Evolutionary conservation across 1,140 invertebrate species (phyloP).

Genomic region (Drosophila novamexicana): DNA sequence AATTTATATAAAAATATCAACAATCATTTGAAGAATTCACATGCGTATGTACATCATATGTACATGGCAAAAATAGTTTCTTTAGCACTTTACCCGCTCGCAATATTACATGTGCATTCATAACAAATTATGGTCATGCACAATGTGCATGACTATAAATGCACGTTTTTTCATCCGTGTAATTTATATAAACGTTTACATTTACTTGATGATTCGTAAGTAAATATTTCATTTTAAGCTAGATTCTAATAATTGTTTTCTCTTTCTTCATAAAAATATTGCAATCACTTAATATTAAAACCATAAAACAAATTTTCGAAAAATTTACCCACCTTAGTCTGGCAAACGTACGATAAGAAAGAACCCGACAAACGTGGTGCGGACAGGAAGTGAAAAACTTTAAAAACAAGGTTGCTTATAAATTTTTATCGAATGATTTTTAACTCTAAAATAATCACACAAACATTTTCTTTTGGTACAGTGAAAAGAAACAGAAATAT

Average conservation of each 20-base stretch:
- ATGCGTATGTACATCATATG: background rate
- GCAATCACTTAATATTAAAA: background rate
- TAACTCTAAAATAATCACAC: background rate
- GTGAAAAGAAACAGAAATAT: slow-evolving; percentile 5
- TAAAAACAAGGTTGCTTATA: slow-evolving; percentile 10
- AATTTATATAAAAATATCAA: slow-evolving; percentile 1
- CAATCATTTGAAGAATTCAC: background rate
- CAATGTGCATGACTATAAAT: slow-evolving; percentile 4
- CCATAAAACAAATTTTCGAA: slow-evolving; percentile 4
- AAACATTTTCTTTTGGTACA: background rate
- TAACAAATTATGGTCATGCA: background rate
- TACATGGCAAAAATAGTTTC: background rate
- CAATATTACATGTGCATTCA: background rate
- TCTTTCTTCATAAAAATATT: too few species aligned
- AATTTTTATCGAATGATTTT: background rate
- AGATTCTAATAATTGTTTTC: too few species aligned
- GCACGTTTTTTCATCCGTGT: background rate
- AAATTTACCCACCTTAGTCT: slow-evolving; percentile 44
- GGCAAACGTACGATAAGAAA: slow-evolving; percentile 45
- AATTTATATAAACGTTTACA: background rate
- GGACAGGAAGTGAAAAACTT: slow-evolving; percentile 24
- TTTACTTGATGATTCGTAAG: background rate
- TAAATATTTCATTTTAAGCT: background rate
- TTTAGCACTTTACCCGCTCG: slow-evolving; percentile 7
- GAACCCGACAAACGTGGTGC: slow-evolving; percentile 19